Evolutionary conservation across 2,888 invertebrate genomes (phyloP).

Genomic region (Aethes cnicana): DNA sequence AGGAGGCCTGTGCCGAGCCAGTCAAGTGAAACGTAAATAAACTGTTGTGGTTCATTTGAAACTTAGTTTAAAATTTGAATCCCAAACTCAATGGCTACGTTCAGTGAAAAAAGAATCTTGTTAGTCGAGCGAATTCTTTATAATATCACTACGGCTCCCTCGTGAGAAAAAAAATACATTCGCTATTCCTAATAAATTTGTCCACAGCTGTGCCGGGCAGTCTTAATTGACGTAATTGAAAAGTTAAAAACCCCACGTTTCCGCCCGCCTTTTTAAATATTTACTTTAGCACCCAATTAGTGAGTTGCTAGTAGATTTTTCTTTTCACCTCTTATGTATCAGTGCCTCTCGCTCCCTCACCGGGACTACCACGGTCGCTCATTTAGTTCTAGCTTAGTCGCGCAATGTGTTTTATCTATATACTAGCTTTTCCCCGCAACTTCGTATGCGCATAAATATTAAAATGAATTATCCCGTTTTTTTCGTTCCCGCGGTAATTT

Average conservation of each 20-base stretch:
- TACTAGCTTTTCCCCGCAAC: no score
- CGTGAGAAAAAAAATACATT: conserved; percentile 33
- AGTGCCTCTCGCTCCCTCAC: conserved; percentile 36
- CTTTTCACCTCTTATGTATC: conserved; percentile 46
- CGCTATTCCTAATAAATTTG: conserved; percentile 47
- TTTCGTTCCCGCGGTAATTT: no score
- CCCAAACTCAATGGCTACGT: no score
- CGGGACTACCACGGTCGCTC: conserved; percentile 37
- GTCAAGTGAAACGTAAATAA: no score
- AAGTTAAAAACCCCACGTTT: conserved; percentile 70
- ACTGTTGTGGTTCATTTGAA: no score
- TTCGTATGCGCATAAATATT: no score
- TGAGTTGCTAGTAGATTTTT: conserved; percentile 58
- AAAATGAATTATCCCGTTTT: no score
- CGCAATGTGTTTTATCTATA: no score
- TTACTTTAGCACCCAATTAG: conserved; percentile 78
- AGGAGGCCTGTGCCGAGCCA: no score
- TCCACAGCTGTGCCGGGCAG: conserved; percentile 51
- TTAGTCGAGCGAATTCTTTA: conserved; percentile 14
- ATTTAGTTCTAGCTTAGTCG: no score
- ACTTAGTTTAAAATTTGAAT: no score
- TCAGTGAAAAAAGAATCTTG: no score
- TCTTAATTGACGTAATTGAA: conserved; percentile 76
- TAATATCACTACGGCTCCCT: conserved; percentile 16
- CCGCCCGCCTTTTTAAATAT: conserved; percentile 74